Conservation (phyloP, 2,797 vertebrate genomes). For the Chelidonichthys spinosus region DNA sequence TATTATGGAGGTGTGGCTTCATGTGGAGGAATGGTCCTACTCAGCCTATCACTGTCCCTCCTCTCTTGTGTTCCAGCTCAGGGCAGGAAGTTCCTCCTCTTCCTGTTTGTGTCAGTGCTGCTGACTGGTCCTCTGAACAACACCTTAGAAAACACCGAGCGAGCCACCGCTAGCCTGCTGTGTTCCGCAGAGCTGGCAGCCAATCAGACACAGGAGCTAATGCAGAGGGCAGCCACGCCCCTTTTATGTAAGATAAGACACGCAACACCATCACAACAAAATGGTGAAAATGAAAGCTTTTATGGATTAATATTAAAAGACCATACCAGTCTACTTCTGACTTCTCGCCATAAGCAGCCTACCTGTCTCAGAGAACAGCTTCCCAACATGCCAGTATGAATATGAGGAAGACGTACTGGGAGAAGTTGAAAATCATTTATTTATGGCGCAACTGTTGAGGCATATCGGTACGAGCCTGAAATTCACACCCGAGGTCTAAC, state of each 20-base stretch:
- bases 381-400: too few species aligned
- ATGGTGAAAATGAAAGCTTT: not conserved
- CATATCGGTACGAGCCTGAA: too few species aligned
- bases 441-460: too few species aligned
- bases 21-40: not conserved
- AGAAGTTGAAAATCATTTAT: too few species aligned
- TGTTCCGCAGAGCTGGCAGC: constrained; percentile 89
- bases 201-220: constrained; percentile 88
- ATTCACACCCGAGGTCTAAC: too few species aligned
- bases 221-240: constrained; percentile 81
- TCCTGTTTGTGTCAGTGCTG: constrained; percentile 82
- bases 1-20: not conserved
- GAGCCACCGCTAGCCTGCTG: constrained; percentile 83
- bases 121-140: constrained; percentile 89
- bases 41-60: not conserved
- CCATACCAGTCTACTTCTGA: too few species aligned
- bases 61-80: constrained; percentile 73
- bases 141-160: constrained; percentile 85
- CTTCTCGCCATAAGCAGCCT: too few species aligned
- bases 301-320: not conserved
- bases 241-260: constrained; percentile 84
- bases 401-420: too few species aligned
- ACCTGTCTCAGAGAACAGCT: too few species aligned
- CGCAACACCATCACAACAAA: not conserved
- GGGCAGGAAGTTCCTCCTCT: constrained; percentile 83